Conservation (phyloP, 2,888 invertebrate species). For the Macropis europaea region DNA sequence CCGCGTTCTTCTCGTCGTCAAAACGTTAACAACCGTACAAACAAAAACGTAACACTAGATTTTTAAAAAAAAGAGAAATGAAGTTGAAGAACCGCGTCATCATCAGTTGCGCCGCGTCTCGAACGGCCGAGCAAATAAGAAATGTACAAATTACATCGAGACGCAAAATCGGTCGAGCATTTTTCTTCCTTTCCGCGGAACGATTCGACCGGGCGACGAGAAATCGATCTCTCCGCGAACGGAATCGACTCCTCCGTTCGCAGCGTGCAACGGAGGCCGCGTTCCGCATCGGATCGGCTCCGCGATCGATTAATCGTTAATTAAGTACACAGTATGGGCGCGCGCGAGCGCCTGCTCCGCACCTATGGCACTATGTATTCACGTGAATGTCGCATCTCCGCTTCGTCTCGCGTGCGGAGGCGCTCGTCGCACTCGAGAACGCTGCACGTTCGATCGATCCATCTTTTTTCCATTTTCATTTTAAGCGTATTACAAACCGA, state of each 20-base stretch:
- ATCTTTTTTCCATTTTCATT: too few species aligned
- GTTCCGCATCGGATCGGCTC: too few species aligned
- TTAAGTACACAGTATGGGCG: conserved; percentile 79
- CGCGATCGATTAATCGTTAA: conserved; percentile 63
- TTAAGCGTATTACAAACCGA: conserved; percentile 47
- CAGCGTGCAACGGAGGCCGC: too few species aligned
- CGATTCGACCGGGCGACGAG: conserved; percentile 29
- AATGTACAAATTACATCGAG: conserved; percentile 23
- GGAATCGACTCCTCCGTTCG: too few species aligned
- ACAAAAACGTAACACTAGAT: conserved; percentile 77
- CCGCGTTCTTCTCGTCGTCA: background rate
- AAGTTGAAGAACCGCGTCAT: conserved; percentile 66
- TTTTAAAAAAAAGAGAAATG: background rate
- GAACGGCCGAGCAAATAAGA: conserved; percentile 30
- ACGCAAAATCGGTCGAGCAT: conserved; percentile 10
- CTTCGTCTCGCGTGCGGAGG: conserved; percentile 2
- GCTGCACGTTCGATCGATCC: conserved; percentile 33
- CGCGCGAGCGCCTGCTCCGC: conserved; percentile 68
- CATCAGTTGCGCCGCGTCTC: conserved; percentile 43
- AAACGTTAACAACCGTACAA: conserved; percentile 73
- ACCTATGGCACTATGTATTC: conserved; percentile 80
- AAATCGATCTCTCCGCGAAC: too few species aligned
- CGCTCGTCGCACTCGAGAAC: conserved; percentile 26
- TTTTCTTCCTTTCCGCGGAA: background rate
- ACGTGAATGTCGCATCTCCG: conserved; percentile 67